These are phyloP conservation scores for Leptinotarsa rubiginosa DNA, from an alignment of 2,888 invertebrate genomes.

Conservation along the genomic window DNA sequence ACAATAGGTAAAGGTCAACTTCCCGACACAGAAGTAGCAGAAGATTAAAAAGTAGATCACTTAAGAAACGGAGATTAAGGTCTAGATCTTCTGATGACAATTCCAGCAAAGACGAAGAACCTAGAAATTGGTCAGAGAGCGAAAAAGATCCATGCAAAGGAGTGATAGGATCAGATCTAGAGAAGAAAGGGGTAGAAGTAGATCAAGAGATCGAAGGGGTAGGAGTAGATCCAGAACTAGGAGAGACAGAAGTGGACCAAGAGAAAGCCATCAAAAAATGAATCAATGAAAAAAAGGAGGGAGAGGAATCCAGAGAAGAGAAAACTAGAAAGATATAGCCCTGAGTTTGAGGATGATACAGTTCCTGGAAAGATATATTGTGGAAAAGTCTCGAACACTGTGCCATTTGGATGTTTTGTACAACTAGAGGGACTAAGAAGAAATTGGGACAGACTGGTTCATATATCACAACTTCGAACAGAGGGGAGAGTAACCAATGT, in stretches of 20 bases:
- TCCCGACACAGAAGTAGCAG: slow-evolving; percentile 38
- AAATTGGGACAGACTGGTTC: slow-evolving; percentile 95
- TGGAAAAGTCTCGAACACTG: slow-evolving; percentile 94
- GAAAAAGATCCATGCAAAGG: slow-evolving; percentile 44
- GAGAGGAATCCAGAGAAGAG: slow-evolving; percentile 48
- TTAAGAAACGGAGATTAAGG: slow-evolving; percentile 47
- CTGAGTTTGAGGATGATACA: slow-evolving; percentile 78
- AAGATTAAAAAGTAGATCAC: slow-evolving; percentile 50
- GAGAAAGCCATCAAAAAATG: slow-evolving; percentile 46
- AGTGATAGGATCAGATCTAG: slow-evolving; percentile 56
- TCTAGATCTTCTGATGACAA: slow-evolving; percentile 51
- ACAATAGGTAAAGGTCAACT: not conserved
- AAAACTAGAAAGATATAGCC: slow-evolving; percentile 62
- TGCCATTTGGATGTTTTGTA: slow-evolving; percentile 98
- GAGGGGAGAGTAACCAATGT: slow-evolving; percentile 96
- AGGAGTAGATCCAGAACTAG: slow-evolving; percentile 53
- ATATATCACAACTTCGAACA: slow-evolving; percentile 92
- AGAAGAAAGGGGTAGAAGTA: slow-evolving; percentile 56
- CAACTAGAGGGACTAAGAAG: slow-evolving; percentile 91
- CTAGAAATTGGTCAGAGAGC: slow-evolving; percentile 46
- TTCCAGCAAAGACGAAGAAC: slow-evolving; percentile 35
- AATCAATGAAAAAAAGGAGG: slow-evolving; percentile 44
- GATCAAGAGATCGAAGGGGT: slow-evolving; percentile 52
- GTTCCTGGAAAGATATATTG: slow-evolving; percentile 82
- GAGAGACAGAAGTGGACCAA: slow-evolving; percentile 43